These are phyloP conservation scores for Tragelaphus strepsiceros DNA, from an alignment of 2,113 vertebrate species.

Conservation along the genomic window DNA sequence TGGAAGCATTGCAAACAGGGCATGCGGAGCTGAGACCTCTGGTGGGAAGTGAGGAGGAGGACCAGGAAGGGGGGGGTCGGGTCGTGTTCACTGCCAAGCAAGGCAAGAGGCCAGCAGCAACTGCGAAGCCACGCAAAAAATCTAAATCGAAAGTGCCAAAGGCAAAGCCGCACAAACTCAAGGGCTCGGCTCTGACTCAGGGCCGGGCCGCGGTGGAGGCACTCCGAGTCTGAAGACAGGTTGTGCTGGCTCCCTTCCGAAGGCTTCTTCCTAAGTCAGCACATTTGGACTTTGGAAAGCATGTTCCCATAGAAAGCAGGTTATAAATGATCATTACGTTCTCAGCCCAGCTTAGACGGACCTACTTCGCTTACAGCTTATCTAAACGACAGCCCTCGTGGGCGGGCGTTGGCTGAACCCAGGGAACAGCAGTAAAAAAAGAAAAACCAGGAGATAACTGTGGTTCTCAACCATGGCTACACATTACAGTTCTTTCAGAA, in stretches of 20 bases:
- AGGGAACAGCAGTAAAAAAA: not conserved
- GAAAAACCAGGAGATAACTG: not conserved
- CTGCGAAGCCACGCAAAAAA: not conserved
- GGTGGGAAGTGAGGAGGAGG: no score
- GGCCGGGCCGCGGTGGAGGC: not conserved
- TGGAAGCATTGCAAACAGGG: not conserved
- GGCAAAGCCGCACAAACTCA: not conserved
- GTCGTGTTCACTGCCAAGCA: not conserved
- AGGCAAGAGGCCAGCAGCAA: not conserved
- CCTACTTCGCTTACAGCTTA: not conserved
- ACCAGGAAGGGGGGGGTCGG: not conserved
- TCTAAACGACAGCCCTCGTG: not conserved
- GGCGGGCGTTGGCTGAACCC: not conserved
- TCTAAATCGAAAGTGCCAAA: not conserved
- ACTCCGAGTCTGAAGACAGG: not conserved
- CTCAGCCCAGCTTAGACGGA: not conserved
- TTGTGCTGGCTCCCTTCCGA: not conserved
- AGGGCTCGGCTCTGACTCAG: not conserved
- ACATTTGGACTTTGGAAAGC: not conserved
- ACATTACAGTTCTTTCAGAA: not conserved
- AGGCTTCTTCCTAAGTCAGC: not conserved
- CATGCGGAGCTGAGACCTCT: not conserved
- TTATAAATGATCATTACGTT: not conserved
- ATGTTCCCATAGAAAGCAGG: not conserved
- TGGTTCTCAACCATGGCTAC: not conserved